Conservation (phyloP, 2,888 invertebrate species). For the Trachelus iudaicus region DNA sequence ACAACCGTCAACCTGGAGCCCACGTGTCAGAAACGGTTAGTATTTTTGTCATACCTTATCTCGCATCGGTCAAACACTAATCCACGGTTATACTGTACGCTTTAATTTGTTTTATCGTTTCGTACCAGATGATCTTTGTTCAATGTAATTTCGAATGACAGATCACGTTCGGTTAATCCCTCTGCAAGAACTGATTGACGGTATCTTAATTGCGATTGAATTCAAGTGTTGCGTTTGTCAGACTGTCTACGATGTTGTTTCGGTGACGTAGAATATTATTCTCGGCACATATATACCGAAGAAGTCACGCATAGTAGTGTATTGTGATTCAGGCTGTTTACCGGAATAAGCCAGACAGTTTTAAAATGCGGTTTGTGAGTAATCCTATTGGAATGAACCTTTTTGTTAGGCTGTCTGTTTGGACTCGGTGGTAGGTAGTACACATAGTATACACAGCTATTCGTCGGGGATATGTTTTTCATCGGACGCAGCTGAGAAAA, state of each 20-base stretch:
- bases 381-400: not conserved
- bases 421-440: not conserved
- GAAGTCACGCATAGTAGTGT: not conserved
- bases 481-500: not conserved
- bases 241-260: slow-evolving; percentile 9
- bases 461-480: not conserved
- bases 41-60: not conserved
- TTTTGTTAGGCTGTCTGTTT: not conserved
- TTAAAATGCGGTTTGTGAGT: not conserved
- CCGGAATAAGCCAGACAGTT: not conserved
- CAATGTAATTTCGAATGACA: not conserved
- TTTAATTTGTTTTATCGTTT: not conserved
- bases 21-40: slow-evolving; percentile 63
- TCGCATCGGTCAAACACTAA: not conserved
- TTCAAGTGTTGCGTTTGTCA: not conserved
- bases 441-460: not conserved
- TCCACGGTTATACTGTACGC: not conserved
- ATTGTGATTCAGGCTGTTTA: not conserved
- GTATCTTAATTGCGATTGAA: not conserved
- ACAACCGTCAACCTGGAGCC: slow-evolving; percentile 64
- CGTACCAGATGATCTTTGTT: not conserved
- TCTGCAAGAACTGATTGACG: not conserved
- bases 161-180: not conserved
- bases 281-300: slow-evolving; percentile 2
- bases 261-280: slow-evolving; percentile 15